These are phyloP conservation scores for Parnassius orleans DNA, from an alignment of 2,888 invertebrate genomes.

Conservation along the genomic window DNA sequence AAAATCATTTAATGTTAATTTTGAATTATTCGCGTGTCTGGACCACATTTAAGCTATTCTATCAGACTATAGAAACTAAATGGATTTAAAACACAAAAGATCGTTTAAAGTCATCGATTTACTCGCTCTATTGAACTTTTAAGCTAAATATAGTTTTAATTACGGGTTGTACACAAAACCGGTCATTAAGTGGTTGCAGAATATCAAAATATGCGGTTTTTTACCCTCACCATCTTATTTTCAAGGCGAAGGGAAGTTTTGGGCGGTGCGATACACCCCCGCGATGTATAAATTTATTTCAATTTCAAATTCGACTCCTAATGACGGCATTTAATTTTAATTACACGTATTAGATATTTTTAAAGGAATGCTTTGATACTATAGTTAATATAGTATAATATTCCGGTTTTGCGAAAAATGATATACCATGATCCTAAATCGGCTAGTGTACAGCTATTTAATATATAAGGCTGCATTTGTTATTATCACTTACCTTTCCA, in stretches of 20 bases:
- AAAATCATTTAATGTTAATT: no score
- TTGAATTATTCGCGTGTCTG: neutral
- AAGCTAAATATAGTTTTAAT: slow-evolving; percentile 69
- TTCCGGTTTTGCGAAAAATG: no score
- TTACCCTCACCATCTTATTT: slow-evolving; percentile 31
- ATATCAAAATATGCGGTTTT: slow-evolving; percentile 62
- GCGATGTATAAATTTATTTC: slow-evolving; percentile 33
- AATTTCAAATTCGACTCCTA: slow-evolving; percentile 30
- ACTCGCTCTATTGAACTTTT: slow-evolving; percentile 55
- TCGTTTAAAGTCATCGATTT: slow-evolving; percentile 52
- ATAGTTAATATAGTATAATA: no score
- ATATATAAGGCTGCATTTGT: no score
- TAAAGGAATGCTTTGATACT: neutral
- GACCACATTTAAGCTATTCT: neutral
- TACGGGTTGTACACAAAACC: slow-evolving; percentile 50
- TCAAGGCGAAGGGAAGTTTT: slow-evolving; percentile 48
- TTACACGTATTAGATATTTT: slow-evolving; percentile 54
- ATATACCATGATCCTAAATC: no score
- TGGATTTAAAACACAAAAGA: neutral
- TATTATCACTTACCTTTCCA: no score
- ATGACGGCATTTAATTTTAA: slow-evolving; percentile 56
- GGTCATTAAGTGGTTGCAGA: slow-evolving; percentile 70
- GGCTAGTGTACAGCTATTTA: no score
- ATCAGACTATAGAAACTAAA: neutral
- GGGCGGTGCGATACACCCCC: slow-evolving; percentile 42